Base-by-base conservation (phyloP, 2,113 vertebrate genomes). In the Saccopteryx bilineata region DNA sequence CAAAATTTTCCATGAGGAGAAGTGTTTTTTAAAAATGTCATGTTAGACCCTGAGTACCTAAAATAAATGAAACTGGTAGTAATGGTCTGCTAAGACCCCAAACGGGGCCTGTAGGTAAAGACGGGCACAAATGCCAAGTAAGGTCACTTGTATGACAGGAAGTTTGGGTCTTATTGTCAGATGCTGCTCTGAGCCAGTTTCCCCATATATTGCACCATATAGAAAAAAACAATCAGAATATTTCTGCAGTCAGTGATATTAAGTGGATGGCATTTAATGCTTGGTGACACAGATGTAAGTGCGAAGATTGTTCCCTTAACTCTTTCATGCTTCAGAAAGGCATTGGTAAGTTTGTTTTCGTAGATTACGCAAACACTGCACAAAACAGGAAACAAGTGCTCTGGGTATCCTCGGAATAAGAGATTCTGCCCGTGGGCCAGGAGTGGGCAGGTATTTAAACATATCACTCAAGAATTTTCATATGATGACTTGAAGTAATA, bases 241-340 rank as follows among this genome's bases (percentile, higher is more conserved):
- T 81, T 31, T 54, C 52, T 75, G 58, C 66, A 17, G 12, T 13
- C 21, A 8, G 63, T 9, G 81, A 48, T 3, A 4, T 1, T 11
- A 19, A 46, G 2, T n/a, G 71, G 21, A 3, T 1, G 39, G 14
- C 50, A 7, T 15, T 28, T 8, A 69, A 19, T 9, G 46, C 39
- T 21, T 5, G 5, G 11, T 8, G 48, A 48, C 48, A 9, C 2
- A 50, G 75, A 50, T 1, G 1, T 5, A 0, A 2, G 69, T 5
- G 21, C 46, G n/a, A 21, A 26, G 46, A 46, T 24, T 1, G 71
- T n/a, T 23, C 48, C n/a, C 0, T 23, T 5, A 5, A 15, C 5
- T 28, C 69, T 58, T n/a, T 13, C 6, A 39, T 24, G 60, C 60
- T 61, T 54, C 78, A 26, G 9, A 5, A 24, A 24, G 28, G 39